Percentiles rank a stretch among this genome's conserved stretches.
Evolutionary conservation across 2,113 vertebrate genomes (phyloP).

Genomic region (Mola mola): DNA sequence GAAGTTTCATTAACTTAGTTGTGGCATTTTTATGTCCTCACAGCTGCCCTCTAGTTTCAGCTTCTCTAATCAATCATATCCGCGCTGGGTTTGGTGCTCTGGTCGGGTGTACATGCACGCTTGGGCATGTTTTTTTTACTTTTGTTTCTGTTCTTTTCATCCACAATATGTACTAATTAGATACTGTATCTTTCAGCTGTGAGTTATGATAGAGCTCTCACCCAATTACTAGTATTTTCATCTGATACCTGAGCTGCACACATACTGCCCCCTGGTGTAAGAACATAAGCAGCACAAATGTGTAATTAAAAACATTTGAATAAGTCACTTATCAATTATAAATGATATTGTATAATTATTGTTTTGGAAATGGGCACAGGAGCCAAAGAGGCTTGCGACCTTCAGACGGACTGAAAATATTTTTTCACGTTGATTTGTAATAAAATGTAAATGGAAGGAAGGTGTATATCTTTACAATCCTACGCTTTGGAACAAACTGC

Average conservation of each 20-base stretch:
- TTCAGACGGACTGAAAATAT: no score
- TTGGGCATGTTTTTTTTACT: neutral
- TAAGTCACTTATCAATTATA: no score
- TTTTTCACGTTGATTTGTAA: no score
- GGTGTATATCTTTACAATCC: no score
- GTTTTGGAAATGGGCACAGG: no score
- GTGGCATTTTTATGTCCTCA: constrained; percentile 17
- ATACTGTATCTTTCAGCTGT: neutral
- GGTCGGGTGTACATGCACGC: neutral
- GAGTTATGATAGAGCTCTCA: neutral
- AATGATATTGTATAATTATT: no score
- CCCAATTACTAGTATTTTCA: neutral
- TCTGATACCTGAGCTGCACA: neutral
- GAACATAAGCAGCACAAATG: constrained; percentile 17
- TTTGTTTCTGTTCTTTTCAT: neutral
- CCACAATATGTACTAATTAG: no score
- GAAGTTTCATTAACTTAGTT: constrained; percentile 1
- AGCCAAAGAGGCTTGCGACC: no score
- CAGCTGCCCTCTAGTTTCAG: constrained; percentile 18
- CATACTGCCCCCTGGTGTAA: constrained; percentile 73
- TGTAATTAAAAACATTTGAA: no score
- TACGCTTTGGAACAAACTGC: no score
- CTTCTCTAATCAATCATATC: neutral
- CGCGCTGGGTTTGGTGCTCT: neutral
- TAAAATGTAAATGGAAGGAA: no score